These are phyloP conservation scores for Piscicola geometra DNA, from an alignment of 2,888 invertebrate genomes.

Conservation along the genomic window DNA sequence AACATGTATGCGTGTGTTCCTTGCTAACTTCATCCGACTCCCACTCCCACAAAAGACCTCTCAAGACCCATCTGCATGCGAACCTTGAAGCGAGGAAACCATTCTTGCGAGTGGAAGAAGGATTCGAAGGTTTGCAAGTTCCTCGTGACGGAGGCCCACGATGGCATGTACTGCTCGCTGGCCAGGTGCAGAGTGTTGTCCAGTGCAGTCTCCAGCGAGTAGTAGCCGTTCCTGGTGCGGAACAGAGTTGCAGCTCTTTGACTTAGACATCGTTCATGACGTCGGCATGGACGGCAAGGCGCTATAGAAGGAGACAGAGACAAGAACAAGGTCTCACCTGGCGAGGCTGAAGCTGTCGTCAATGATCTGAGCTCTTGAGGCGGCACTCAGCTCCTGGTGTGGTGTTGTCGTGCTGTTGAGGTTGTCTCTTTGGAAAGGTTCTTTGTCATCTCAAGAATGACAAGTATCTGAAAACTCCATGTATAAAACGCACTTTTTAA, in stretches of 20 bases:
- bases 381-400: constrained; percentile 15
- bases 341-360: constrained; percentile 33
- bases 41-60: too few species aligned
- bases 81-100: constrained; percentile 22
- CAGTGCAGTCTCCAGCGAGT: constrained; percentile 8
- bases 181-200: constrained; percentile 29
- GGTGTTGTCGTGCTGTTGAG: neutral
- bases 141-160: constrained; percentile 26
- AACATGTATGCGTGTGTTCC: too few species aligned
- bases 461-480: too few species aligned
- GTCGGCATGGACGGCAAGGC: neutral
- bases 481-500: too few species aligned
- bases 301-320: neutral
- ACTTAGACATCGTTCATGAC: neutral
- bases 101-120: constrained; percentile 17
- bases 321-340: constrained; percentile 24
- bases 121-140: constrained; percentile 20
- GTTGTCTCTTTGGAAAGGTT: too few species aligned
- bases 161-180: constrained; percentile 4
- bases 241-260: neutral
- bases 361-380: constrained; percentile 30
- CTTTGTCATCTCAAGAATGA: too few species aligned
- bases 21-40: too few species aligned
- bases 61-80: too few species aligned
- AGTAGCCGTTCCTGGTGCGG: constrained; percentile 29